Base-by-base conservation (phyloP, 1,140 invertebrate genomes). In the Sarcophaga peregrina region DNA sequence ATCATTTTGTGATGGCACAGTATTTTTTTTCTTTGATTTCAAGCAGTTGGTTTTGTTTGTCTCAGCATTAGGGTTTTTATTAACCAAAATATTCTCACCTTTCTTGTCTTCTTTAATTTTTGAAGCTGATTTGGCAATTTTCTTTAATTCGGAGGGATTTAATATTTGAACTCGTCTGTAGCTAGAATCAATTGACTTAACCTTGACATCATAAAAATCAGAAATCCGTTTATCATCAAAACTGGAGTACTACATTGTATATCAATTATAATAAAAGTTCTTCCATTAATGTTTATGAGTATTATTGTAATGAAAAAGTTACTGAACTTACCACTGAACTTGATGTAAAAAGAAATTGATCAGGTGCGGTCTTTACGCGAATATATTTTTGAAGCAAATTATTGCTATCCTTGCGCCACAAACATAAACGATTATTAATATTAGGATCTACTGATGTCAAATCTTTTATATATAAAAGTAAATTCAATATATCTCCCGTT, bases 301-400 rank as follows among this genome's bases (percentile, higher is more conserved):
- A 4, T 37, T 17, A 37, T 37, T 37, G 25, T 37, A 4, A 37
- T 37, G 1, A 37, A 37, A 37, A 72, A 2, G 17, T 25, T 9
- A 20, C 62, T 15, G 17, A 3, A 85, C 86, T 87, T 85, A 90
- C 89, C 86, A 90, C 89, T 1, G 89, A 90, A 52, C 87, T 90
- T 58, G 89, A 90, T 1, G 89, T 90, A 48, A 90, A 90, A 0
- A 90, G 78, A 62, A 89, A 84, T 68, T 89, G 85, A 11, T 88
- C 86, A 37, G 87, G 87, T 4, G 80, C 76, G 0, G 88, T 86
- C 74, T 89, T 90, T 0, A 90, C 85, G 3, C 89, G 82, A 17
- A 90, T 83, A 84, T 90, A 90, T 83, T 90, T 90, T 15, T 90
- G 89, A 74, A 90, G 82, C 5, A 90, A 84, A 82, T 87, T 89